Evolutionary conservation across 2,888 invertebrate genomes (phyloP), one percentile per base, ranked within the genome.

Genomic region (Ornithoptera alexandrae): DNA sequence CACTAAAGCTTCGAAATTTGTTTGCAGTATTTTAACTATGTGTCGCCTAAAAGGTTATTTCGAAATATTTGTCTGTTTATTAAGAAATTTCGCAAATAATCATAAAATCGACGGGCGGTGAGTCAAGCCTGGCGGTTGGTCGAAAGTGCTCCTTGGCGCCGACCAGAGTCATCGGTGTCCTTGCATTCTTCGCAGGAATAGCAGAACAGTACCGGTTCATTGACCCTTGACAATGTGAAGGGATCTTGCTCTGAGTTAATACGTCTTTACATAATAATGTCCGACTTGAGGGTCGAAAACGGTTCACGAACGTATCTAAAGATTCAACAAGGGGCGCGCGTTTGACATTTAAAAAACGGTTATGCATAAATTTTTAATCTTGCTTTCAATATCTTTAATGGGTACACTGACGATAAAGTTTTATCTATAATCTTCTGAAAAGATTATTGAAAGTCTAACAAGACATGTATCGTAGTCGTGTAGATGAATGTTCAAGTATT

Each of bases 221-320:
- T 83, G 84, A 89, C 87, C 87, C 83, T 83, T 85, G 85, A 84
- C 85, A 88, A 89, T 89, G 89, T 89, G 87, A 89, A 88, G 86
- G 89, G 87, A 88, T 86, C 58, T 53, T 84, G 74, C 74, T 82
- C 71, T 81, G 81, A 80, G 78, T 81, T 82, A 81, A 82, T 84
- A 86, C 80, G 71, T 72, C 80, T 88, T 85, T 86, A 88, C 87
- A 87, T 88, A 88, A 88, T 82, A 81, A 79, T 79, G 76, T 79
- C 76, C 81, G 79, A 76, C 82, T 79, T 81, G 82, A 86, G 83
- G 84, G 85, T 83, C 86, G 83, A 81, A 78, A 81, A 74, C 78
- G 76, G 79, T 80, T 84, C 81, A 81, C 81, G 85, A 84, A 79
- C 85, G 79, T 76, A 73, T 58, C 66, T 53, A 53, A 6, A 53